Conservation (phyloP, 2,888 invertebrate genomes). For the Macrosoma leucophasiata region DNA sequence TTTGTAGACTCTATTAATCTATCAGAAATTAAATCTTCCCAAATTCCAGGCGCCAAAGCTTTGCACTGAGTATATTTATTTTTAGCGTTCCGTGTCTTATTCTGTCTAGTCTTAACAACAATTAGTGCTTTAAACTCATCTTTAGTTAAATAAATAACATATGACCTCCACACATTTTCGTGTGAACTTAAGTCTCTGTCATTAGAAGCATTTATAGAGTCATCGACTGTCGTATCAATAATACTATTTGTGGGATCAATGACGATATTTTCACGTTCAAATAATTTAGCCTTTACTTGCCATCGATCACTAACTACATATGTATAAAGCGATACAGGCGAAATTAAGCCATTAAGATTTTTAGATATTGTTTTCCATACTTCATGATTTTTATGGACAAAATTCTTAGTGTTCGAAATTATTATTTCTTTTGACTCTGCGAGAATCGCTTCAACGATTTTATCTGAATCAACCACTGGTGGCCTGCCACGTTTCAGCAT, state of each 20-base stretch:
- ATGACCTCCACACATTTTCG: neutral
- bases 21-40: slow-evolving; percentile 1
- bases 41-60: neutral
- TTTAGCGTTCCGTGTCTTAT: neutral
- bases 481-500: too few species aligned
- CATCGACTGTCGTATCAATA: neutral
- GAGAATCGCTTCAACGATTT: too few species aligned
- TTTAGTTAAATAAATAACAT: slow-evolving; percentile 1
- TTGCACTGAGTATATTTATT: neutral
- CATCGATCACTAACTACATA: neutral
- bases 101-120: neutral
- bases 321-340: neutral
- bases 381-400: slow-evolving; percentile 9
- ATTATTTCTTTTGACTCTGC: too few species aligned
- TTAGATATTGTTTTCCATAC: slow-evolving; percentile 1
- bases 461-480: too few species aligned
- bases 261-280: neutral
- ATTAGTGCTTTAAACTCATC: slow-evolving; percentile 1
- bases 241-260: slow-evolving; percentile 1
- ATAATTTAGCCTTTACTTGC: neutral
- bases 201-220: neutral
- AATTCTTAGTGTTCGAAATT: too few species aligned
- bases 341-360: neutral
- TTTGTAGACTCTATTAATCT: neutral
- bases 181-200: slow-evolving; percentile 1